Conservation (phyloP, 2,113 vertebrate species). For the Psammodynastes pulverulentus region DNA sequence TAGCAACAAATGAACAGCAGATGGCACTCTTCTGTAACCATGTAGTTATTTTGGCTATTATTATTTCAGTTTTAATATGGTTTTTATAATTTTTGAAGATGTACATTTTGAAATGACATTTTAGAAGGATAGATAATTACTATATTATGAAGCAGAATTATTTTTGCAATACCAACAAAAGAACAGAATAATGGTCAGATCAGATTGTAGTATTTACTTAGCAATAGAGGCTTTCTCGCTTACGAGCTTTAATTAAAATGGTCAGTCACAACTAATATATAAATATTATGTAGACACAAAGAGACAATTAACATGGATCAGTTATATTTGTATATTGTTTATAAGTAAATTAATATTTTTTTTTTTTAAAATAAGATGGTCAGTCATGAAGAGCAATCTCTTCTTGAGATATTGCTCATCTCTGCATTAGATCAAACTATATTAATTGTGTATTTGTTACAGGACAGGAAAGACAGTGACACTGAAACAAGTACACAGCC, state of each 20-base stretch:
- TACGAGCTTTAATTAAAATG: neutral
- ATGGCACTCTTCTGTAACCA: constrained; percentile 66
- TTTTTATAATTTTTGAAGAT: constrained; percentile 25
- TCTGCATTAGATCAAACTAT: neutral
- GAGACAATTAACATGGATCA: no score
- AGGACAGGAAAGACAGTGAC: neutral
- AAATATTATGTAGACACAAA: no score
- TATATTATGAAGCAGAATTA: neutral
- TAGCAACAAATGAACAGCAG: constrained; percentile 61
- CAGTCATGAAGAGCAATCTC: neutral
- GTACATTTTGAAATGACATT: neutral
- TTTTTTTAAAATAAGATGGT: no score
- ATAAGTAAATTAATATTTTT: no score
- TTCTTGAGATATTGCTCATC: neutral
- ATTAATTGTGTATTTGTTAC: neutral
- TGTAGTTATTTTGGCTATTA: constrained; percentile 10
- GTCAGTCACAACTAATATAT: no score
- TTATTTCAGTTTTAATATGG: neutral
- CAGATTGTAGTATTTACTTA: neutral
- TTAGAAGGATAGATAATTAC: constrained; percentile 5
- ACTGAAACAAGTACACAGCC: neutral
- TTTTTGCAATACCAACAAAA: neutral
- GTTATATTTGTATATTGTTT: no score
- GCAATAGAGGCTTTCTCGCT: neutral
- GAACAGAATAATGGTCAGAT: neutral